Conservation (phyloP, 2,797 vertebrate species). For the Dromococcyx pavoninus region DNA sequence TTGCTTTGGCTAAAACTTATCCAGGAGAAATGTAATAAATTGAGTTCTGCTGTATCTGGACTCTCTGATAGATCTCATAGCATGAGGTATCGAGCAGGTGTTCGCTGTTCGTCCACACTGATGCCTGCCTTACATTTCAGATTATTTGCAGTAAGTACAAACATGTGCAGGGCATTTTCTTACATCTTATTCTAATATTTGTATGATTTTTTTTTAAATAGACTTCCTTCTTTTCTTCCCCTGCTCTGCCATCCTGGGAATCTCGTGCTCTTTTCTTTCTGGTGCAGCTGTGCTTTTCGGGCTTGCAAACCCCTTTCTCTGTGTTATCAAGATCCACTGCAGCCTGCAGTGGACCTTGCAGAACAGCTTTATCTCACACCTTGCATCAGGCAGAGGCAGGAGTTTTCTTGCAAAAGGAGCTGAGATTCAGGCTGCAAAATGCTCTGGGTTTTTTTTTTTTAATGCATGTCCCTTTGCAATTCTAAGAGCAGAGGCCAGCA, state of each 20-base stretch:
- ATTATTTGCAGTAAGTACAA: conserved; percentile 47
- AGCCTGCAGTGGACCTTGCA: neutral
- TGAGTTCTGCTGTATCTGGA: conserved; percentile 12
- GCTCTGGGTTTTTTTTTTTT: neutral
- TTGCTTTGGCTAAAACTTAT: neutral
- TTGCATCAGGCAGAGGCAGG: neutral
- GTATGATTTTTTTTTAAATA: neutral
- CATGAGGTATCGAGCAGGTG: neutral
- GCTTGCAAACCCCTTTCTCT: neutral
- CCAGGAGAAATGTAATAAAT: neutral
- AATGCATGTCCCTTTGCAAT: neutral
- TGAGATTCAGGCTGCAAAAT: neutral
- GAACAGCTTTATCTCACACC: neutral
- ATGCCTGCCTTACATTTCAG: neutral
- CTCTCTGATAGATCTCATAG: neutral
- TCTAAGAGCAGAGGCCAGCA: neutral
- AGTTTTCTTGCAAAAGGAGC: neutral
- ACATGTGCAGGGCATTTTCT: neutral
- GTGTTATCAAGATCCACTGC: neutral
- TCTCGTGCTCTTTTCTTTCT: neutral
- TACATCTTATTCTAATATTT: neutral
- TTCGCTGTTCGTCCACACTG: neutral
- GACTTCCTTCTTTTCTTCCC: neutral
- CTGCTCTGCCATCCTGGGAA: neutral
- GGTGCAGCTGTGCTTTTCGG: neutral